Evolutionary conservation across 2,797 vertebrate species (phyloP).

Genomic region (Enteromius fasciolatus): DNA sequence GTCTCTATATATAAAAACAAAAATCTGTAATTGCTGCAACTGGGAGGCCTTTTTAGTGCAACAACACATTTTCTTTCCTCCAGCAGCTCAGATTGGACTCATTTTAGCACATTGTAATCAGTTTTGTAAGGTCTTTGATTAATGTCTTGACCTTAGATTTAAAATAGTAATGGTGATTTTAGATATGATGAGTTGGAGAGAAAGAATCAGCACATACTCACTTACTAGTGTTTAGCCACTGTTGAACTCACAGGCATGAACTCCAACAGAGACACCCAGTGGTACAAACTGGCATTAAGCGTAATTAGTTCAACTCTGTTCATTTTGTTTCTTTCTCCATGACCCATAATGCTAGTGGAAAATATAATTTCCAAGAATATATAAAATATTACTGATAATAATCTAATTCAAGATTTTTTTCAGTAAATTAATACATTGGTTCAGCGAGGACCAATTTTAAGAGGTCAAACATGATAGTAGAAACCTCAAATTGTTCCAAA

Average conservation of each 20-base stretch:
- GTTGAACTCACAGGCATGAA: not conserved
- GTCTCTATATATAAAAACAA: conserved; percentile 13
- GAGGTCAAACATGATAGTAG: no score
- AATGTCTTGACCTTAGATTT: not conserved
- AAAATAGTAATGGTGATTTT: not conserved
- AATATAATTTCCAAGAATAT: not conserved
- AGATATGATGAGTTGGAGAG: not conserved
- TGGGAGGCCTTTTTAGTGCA: conserved; percentile 7
- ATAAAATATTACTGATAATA: not conserved
- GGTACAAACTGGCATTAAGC: conserved; percentile 21
- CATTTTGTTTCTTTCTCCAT: not conserved
- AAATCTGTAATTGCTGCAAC: not conserved
- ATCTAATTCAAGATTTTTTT: not conserved
- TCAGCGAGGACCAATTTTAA: not conserved
- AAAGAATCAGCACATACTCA: not conserved
- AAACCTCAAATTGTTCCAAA: not conserved
- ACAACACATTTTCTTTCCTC: not conserved
- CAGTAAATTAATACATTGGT: not conserved
- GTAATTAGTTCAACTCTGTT: not conserved
- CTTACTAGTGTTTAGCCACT: not conserved
- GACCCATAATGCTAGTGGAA: not conserved
- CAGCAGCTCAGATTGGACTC: not conserved
- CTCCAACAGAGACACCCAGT: conserved; percentile 48
- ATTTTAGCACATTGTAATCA: not conserved
- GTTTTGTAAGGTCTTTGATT: not conserved